phyloP scores from a whole-genome alignment of 2,797 vertebrate genomes.

The Lithobates pipiens region DNA sequence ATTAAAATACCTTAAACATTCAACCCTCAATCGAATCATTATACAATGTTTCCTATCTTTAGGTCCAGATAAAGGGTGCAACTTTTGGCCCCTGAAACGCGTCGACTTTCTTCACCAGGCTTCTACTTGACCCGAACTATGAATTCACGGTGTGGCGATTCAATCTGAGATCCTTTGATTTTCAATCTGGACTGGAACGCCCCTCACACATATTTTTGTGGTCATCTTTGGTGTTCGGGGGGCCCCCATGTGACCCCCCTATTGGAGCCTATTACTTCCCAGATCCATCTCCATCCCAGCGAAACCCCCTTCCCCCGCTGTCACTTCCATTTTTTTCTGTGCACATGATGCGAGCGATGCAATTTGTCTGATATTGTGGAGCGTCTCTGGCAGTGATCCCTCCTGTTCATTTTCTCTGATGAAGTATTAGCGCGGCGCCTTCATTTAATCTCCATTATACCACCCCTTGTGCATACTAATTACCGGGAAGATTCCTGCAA shows the following conservation, averaged over 20 bases:
- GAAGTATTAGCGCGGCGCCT: slow-evolving; percentile 23
- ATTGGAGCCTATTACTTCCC: no score
- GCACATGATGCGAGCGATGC: slow-evolving; percentile 15
- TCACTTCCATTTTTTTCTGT: slow-evolving; percentile 5
- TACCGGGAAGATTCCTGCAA: not conserved
- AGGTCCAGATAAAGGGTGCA: no score
- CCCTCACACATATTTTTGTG: not conserved
- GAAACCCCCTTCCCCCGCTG: not conserved
- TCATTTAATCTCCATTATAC: slow-evolving; percentile 50
- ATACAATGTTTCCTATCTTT: no score
- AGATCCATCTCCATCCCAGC: not conserved
- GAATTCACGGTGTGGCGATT: no score
- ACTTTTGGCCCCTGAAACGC: no score
- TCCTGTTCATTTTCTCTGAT: slow-evolving; percentile 34
- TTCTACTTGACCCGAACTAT: no score
- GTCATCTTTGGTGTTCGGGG: no score
- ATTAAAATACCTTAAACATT: no score
- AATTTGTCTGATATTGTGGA: slow-evolving; percentile 13
- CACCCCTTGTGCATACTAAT: slow-evolving; percentile 36
- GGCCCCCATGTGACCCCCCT: not conserved
- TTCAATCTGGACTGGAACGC: no score
- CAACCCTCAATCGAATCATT: no score
- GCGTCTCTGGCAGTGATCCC: slow-evolving; percentile 21
- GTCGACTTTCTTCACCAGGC: no score
- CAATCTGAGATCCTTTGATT: no score